phyloP scores from a whole-genome alignment of 92 coral and sea anemone species.

The Parazoanthus swiftii region DNA sequence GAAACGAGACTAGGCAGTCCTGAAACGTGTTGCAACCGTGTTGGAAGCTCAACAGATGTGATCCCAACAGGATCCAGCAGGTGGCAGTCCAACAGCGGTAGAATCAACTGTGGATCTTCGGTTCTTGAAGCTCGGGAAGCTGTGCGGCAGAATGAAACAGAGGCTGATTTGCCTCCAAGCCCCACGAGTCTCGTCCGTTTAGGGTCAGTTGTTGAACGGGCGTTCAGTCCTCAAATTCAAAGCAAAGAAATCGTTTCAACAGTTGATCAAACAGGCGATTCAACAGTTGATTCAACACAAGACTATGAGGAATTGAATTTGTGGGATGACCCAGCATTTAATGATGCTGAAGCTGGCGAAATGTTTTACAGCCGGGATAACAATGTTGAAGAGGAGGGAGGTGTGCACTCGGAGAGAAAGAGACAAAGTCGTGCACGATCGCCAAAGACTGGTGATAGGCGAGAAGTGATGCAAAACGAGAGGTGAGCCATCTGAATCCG shows the following conservation, averaged over 20 bases:
- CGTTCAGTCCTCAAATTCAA: background rate
- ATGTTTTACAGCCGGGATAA: background rate
- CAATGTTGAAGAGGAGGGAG: background rate
- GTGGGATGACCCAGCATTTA: conserved; percentile 41
- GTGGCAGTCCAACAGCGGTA: background rate
- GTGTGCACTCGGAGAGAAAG: background rate
- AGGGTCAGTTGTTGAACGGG: background rate
- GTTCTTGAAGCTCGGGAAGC: conserved; percentile 11
- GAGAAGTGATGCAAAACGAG: background rate
- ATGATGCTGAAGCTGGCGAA: background rate
- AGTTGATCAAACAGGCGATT: conserved; percentile 19
- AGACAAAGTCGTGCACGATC: background rate
- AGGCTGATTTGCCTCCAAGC: conserved; percentile 25
- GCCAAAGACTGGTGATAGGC: background rate
- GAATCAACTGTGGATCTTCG: background rate
- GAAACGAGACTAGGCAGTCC: background rate
- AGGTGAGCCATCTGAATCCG: conserved; percentile 11
- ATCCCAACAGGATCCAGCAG: background rate
- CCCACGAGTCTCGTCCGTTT: background rate
- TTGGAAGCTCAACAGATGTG: conserved; percentile 32
- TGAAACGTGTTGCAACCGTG: conserved; percentile 10
- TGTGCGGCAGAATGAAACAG: background rate
- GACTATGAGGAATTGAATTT: conserved; percentile 33
- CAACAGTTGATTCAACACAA: conserved; percentile 22
- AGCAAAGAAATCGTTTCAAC: background rate